Evolutionary conservation across 2,113 vertebrate species (phyloP), one percentile per base, ranked within the genome.

Genomic region (Microcebus ravelobensis): DNA sequence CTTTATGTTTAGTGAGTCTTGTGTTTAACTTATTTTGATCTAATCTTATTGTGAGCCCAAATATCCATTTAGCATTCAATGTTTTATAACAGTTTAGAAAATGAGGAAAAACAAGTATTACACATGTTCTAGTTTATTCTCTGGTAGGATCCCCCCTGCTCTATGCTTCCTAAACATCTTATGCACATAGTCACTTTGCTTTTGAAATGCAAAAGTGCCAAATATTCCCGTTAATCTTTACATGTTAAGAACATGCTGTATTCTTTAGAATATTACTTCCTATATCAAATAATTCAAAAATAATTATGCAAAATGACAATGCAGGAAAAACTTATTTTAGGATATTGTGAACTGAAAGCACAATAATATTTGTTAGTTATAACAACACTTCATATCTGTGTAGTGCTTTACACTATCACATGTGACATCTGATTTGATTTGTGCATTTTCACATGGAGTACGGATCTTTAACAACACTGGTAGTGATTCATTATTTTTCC

Each of bases 241-340:
- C 63, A 59, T 90, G 3, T 17, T 67, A 36, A 74, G 10, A 87
- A 67, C 7, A 25, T 45, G 2, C 27, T 61, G 3, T 61, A 9
- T 80, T 65, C 34, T 88, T 31, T 20, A 76, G 18, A 90, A 74
- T 52, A 45, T 39, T 88, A 36, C 4, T 82, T 70, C 17, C 12
- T 48, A 45, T 29, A 4, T 17, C 39, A 96, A 92, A 74, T 50
- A 65, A 87, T 25, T 85, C 1, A 73, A 82, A 93, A 85, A 61
- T 11, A 67, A 52, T n/a, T 73, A 63, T 74, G 96, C 45, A 90
- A 50, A 95, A 59, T 96, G 31, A 91, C 45, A 18, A 74, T 63
- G 0, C 5, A 48, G 4, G 2, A 15, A 65, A 80, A 91, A n/a
- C 3, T 52, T 36, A 48, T 59, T n/a, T 74, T 34, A 59, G 5